These are phyloP conservation scores for Sinocyclocheilus grahami DNA, from an alignment of 2,113 vertebrate species.

Conservation along the genomic window DNA sequence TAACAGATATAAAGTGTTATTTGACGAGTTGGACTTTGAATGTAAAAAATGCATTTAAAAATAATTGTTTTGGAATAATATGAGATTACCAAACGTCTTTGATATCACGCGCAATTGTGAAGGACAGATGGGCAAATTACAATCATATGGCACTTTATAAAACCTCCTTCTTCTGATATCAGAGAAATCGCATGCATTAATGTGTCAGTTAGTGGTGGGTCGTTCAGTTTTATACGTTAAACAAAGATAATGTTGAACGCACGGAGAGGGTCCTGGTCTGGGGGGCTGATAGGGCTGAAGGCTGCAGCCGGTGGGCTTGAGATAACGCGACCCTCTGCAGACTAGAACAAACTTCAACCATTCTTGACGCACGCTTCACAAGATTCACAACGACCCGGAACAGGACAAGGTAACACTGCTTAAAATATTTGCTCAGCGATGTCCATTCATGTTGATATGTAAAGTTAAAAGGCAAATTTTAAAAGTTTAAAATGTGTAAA, in stretches of 20 bases:
- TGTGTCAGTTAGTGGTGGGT: neutral
- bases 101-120: neutral
- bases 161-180: neutral
- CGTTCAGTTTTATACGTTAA: neutral
- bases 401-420: constrained; percentile 25
- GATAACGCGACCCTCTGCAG: constrained; percentile 37
- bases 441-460: neutral
- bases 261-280: neutral
- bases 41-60: neutral
- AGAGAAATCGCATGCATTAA: neutral
- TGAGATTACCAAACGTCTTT: no score
- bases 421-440: neutral
- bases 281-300: constrained; percentile 25
- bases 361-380: neutral
- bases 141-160: neutral
- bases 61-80: neutral
- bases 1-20: neutral
- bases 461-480: neutral
- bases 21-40: neutral
- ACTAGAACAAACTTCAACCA: neutral
- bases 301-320: constrained; percentile 10
- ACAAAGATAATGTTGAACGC: constrained; percentile 33
- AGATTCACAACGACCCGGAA: neutral
- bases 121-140: neutral
- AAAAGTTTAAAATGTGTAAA: neutral